Evolutionary conservation across 2,888 invertebrate species (phyloP), one percentile per base, ranked within the genome.

Genomic region (Caenorhabditis wallacei): DNA sequence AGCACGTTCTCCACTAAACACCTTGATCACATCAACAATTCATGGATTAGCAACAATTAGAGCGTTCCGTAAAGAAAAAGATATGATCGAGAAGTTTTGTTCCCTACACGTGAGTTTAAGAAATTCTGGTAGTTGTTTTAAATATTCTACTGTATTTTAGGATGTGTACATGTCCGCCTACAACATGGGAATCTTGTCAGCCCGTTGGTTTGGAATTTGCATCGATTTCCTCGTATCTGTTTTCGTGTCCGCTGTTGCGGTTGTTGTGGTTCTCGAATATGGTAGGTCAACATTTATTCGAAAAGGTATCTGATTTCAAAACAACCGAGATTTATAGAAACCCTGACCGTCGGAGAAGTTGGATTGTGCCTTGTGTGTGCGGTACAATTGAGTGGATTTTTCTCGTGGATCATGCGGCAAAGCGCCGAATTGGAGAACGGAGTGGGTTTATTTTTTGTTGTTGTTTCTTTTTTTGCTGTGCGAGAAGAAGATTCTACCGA

Each of bases 1-100:
- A 96, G 96, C 95, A 84, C 95, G 97, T 80, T 97, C 97, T 89
- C 98, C 98, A 0, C 96, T 98, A n/a, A 98, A 97, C 93, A 95
- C 96, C 1, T 97, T 97, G 92, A 93, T 98, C 89, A 96, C 95
- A 91, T 95, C 97, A 30, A 95, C 96, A 0, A 93, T 98, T 5
- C 95, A 96, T 92, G 98, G 98, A 0, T 94, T 98, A 82, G 95
- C 96, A 0, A 97, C 97, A 0, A 97, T 98, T 61, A 94, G 98
- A 71, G 96, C 97, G 0, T 97, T 96, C 92, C 94, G 95, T 8
- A 96, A 96, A 0, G 95, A 96, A 92, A 94, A 94, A 70, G 94
- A 95, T 24, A 94, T 97, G 54, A 94, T 94, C 57, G 94, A 89
- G 35, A 92, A 92, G 84, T 94, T 93, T 90, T 92, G 54, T 35